These are phyloP conservation scores for Geothlypis trichas DNA, from an alignment of 2,113 vertebrate genomes.

Conservation along the genomic window DNA sequence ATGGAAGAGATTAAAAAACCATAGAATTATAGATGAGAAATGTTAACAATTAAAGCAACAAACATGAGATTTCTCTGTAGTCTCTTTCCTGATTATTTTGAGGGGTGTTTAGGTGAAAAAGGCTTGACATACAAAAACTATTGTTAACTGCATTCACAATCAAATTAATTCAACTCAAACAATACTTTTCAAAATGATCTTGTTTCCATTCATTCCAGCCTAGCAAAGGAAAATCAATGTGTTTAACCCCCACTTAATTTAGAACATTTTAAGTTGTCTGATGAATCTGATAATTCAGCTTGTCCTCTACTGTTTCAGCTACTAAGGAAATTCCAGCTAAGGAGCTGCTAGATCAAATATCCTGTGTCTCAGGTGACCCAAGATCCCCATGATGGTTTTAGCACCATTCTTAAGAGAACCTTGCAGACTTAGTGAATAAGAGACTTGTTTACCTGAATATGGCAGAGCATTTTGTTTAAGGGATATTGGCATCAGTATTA, in stretches of 20 bases:
- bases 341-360: constrained; percentile 65
- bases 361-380: constrained; percentile 68
- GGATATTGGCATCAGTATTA: not conserved
- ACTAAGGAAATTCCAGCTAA: constrained; percentile 72
- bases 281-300: constrained; percentile 67
- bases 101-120: not conserved
- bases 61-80: not conserved
- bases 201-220: not conserved
- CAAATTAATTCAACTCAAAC: not conserved
- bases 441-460: constrained; percentile 10
- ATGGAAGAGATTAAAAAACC: constrained; percentile 19
- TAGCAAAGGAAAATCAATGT: not conserved
- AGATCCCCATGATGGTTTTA: constrained; percentile 61
- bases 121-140: not conserved
- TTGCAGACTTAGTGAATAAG: not conserved
- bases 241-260: constrained; percentile 43
- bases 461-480: not conserved
- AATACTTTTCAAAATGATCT: not conserved
- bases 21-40: not conserved
- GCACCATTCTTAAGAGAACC: constrained; percentile 58
- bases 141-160: not conserved
- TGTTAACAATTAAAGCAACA: not conserved
- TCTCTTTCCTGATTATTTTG: not conserved
- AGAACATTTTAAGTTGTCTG: constrained; percentile 60
- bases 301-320: constrained; percentile 74